phyloP scores from a whole-genome alignment of 92 coral and sea anemone genomes.

The Actinostola sp. region DNA sequence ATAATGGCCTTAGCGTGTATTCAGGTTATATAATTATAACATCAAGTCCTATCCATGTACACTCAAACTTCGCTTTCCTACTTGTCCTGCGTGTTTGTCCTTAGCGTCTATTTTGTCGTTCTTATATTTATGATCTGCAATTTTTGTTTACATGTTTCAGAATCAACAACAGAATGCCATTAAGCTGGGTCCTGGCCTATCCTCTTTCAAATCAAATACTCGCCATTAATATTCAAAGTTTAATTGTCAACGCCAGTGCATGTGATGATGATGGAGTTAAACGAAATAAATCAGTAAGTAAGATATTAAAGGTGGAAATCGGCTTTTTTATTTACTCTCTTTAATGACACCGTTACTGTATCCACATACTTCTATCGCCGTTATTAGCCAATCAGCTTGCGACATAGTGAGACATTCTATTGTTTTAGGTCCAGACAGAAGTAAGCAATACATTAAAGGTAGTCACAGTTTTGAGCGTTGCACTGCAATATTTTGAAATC shows the following conservation, averaged over 20 bases:
- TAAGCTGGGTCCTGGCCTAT: conserved; percentile 78
- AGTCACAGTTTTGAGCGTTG: no score
- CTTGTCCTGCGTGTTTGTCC: not conserved
- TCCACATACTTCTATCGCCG: no score
- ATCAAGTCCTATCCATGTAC: not conserved
- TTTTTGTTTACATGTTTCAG: conserved; percentile 33
- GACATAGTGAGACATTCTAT: no score
- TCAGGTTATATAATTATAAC: not conserved
- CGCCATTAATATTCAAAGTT: conserved; percentile 23
- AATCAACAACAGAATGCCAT: conserved; percentile 52
- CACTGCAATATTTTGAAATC: no score
- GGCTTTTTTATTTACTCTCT: no score
- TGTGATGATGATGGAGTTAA: not conserved
- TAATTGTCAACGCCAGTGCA: not conserved
- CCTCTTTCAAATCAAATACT: conserved; percentile 66
- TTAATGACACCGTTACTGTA: no score
- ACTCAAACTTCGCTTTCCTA: not conserved
- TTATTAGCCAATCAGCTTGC: no score
- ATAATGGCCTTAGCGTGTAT: no score
- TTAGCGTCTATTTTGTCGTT: no score
- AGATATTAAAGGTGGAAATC: not conserved
- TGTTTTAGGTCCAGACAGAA: no score
- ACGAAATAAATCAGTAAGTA: conserved; percentile 8
- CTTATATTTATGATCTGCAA: not conserved
- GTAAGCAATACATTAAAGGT: no score